These are phyloP conservation scores for Pelodiscus sinensis DNA, from an alignment of 2,113 vertebrate species.

Conservation along the genomic window DNA sequence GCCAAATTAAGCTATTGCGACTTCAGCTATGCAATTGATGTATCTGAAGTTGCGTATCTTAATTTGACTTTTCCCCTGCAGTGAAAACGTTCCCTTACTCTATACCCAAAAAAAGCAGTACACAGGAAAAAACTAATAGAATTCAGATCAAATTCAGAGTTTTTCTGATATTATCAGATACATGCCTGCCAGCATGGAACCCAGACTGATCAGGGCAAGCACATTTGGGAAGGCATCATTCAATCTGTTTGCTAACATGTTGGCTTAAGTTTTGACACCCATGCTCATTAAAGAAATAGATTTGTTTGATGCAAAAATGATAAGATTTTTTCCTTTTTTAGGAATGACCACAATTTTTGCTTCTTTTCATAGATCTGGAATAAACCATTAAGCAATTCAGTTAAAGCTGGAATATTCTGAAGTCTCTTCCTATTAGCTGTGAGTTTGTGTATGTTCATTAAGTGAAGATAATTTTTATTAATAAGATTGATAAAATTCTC, in stretches of 20 bases:
- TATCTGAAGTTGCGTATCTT: no score
- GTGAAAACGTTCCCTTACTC: no score
- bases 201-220: not conserved
- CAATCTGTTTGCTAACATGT: not conserved
- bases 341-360: not conserved
- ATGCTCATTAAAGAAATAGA: not conserved
- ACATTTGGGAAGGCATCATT: not conserved
- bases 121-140: not conserved
- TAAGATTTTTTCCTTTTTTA: not conserved
- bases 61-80: not conserved
- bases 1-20: no score
- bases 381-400: not conserved
- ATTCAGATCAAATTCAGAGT: not conserved
- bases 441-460: not conserved
- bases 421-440: not conserved
- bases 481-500: slow-evolving; percentile 10
- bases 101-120: not conserved
- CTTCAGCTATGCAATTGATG: no score
- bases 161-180: not conserved
- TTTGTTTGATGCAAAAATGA: not conserved
- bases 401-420: not conserved
- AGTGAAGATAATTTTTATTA: not conserved
- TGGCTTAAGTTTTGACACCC: not conserved
- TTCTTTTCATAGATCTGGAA: not conserved
- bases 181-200: not conserved